Evolutionary conservation across 2,797 vertebrate species (phyloP).

Genomic region (Argentina silus): DNA sequence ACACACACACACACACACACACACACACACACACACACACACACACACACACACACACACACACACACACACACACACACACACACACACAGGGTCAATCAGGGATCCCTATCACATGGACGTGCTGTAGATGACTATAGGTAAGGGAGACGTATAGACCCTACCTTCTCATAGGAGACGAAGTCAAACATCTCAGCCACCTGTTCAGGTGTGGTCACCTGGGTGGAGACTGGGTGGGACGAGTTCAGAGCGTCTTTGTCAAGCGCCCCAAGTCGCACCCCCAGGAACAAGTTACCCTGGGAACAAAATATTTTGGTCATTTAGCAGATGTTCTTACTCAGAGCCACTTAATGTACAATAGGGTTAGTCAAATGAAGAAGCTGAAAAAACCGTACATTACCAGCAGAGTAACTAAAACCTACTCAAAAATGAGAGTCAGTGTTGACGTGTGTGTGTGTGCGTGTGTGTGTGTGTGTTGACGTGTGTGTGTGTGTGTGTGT

Average conservation of each 20-base stretch:
- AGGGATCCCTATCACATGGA: not conserved
- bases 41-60: constrained; percentile 10
- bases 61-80: not conserved
- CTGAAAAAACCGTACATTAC: no score
- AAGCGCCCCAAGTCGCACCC: constrained; percentile 85
- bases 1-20: not conserved
- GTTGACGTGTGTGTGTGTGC: no score
- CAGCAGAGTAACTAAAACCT: no score
- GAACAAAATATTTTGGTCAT: constrained; percentile 42
- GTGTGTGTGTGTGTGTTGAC: no score
- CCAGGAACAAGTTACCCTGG: constrained; percentile 89
- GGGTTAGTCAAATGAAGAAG: no score
- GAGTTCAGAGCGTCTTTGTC: constrained; percentile 91
- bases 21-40: constrained; percentile 30
- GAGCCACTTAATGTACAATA: not conserved
- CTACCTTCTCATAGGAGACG: constrained; percentile 95
- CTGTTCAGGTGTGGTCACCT: constrained; percentile 85
- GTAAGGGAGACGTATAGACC: not conserved
- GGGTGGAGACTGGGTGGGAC: constrained; percentile 86
- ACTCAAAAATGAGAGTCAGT: no score
- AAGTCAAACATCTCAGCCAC: constrained; percentile 97
- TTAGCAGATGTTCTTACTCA: no score
- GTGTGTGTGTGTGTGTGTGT: no score
- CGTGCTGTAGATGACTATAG: not conserved
- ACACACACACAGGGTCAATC: not conserved